Evolutionary conservation across 1,140 invertebrate genomes (phyloP).

Genomic region (Drosophila tristis): DNA sequence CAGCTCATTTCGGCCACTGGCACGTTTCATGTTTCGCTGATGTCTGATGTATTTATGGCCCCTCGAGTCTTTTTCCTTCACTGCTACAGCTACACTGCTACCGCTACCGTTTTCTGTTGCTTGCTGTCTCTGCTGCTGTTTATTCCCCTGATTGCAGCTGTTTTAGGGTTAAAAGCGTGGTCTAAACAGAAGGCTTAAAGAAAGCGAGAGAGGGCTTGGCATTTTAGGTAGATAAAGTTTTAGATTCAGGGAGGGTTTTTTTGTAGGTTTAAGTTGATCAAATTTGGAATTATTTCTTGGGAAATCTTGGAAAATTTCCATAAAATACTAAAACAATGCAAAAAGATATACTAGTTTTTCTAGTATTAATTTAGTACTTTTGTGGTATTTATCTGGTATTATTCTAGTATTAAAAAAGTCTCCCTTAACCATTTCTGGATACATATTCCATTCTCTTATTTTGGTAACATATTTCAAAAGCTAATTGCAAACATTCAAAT

Average conservation of each 20-base stretch:
- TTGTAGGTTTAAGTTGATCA: slow-evolving; percentile 21
- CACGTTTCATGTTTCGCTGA: slow-evolving; percentile 53
- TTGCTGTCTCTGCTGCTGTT: slow-evolving; percentile 1
- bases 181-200: neutral
- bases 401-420: neutral
- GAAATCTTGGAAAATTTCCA: no score
- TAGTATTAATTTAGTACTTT: no score
- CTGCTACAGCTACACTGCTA: no score
- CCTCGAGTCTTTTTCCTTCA: slow-evolving; percentile 12
- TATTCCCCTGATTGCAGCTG: slow-evolving; percentile 21
- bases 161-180: slow-evolving; percentile 34
- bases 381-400: neutral
- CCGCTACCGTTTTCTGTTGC: slow-evolving; percentile 20
- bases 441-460: neutral
- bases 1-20: slow-evolving; percentile 19
- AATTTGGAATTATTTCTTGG: slow-evolving; percentile 3
- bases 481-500: neutral
- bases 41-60: slow-evolving; percentile 51
- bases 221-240: slow-evolving; percentile 7
- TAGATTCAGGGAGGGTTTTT: neutral
- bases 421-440: neutral
- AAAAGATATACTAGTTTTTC: no score
- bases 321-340: no score
- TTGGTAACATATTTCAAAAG: no score
- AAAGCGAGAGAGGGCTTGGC: neutral